These are phyloP conservation scores for Hipparchia semele DNA, from an alignment of 2,888 invertebrate genomes.

Conservation along the genomic window DNA sequence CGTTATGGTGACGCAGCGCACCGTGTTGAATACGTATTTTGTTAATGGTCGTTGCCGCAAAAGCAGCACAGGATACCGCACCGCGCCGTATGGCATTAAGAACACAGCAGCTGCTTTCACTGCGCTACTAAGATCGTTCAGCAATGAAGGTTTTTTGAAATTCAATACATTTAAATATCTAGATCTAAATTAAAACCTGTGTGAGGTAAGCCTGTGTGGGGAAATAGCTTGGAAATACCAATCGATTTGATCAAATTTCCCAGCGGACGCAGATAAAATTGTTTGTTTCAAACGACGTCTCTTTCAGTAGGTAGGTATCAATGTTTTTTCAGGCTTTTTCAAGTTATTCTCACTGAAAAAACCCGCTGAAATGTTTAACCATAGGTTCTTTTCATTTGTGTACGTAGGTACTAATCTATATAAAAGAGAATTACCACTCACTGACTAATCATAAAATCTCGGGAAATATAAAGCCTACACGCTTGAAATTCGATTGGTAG, in stretches of 20 bases:
- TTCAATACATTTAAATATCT: slow-evolving; percentile 3
- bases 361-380: not conserved
- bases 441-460: too few species aligned
- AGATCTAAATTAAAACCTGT: not conserved
- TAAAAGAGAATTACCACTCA: too few species aligned
- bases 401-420: too few species aligned
- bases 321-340: slow-evolving; percentile 21
- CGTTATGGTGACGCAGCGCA: too few species aligned
- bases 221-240: slow-evolving; percentile 17
- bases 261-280: slow-evolving; percentile 34
- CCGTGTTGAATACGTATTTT: too few species aligned
- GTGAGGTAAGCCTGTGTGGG: slow-evolving; percentile 6
- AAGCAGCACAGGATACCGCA: too few species aligned
- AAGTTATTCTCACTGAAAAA: not conserved
- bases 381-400: not conserved
- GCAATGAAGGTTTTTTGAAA: not conserved
- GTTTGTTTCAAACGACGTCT: slow-evolving; percentile 32
- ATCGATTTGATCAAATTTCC: slow-evolving; percentile 37
- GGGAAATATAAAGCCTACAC: too few species aligned
- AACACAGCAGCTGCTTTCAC: too few species aligned
- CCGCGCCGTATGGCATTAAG: too few species aligned
- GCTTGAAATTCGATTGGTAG: too few species aligned
- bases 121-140: not conserved
- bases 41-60: too few species aligned
- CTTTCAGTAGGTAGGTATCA: slow-evolving; percentile 7